A percentile compares a stretch with the other conserved stretches of the same genome.
Conservation (phyloP, 2,113 vertebrate species). For the Solea solea region DNA sequence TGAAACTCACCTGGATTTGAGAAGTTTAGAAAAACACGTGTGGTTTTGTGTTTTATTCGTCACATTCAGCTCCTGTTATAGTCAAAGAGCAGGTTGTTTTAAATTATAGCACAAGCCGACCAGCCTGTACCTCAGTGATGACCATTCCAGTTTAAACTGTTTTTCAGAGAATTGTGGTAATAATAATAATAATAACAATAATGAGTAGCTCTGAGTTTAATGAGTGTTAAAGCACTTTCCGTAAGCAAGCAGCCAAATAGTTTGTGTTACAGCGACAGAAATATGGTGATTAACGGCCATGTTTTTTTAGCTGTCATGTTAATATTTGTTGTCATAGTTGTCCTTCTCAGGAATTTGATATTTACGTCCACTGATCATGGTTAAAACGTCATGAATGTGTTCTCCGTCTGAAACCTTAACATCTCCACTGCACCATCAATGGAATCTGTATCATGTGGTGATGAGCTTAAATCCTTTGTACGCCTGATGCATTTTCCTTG, state of each 20-base stretch:
- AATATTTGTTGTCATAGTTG: slow-evolving; percentile 47
- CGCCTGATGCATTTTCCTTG: background rate
- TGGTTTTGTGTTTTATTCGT: slow-evolving; percentile 12
- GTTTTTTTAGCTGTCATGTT: slow-evolving; percentile 24
- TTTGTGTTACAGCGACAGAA: slow-evolving; percentile 23
- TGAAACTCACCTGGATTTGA: background rate
- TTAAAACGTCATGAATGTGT: slow-evolving; percentile 10
- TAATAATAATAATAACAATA: background rate
- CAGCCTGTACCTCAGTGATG: slow-evolving; percentile 43
- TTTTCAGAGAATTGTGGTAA: slow-evolving; percentile 11
- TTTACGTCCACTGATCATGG: slow-evolving; percentile 33
- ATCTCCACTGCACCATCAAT: slow-evolving; percentile 23
- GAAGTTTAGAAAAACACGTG: slow-evolving; percentile 6
- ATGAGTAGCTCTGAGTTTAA: background rate
- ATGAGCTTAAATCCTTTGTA: background rate
- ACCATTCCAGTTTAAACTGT: slow-evolving; percentile 35
- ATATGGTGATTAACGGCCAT: slow-evolving; percentile 8
- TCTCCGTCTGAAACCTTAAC: slow-evolving; percentile 35
- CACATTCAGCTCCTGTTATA: background rate
- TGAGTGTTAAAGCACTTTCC: slow-evolving; percentile 49
- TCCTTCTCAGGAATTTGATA: slow-evolving; percentile 63
- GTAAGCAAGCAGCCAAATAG: slow-evolving; percentile 23
- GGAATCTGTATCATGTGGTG: slow-evolving; percentile 25
- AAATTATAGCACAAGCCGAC: slow-evolving; percentile 44
- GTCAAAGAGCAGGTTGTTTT: slow-evolving; percentile 5